A percentile compares a stretch with the other conserved stretches of the same genome.
phyloP scores from a whole-genome alignment of 2,797 vertebrate species.

The Neostethus bicornis region DNA sequence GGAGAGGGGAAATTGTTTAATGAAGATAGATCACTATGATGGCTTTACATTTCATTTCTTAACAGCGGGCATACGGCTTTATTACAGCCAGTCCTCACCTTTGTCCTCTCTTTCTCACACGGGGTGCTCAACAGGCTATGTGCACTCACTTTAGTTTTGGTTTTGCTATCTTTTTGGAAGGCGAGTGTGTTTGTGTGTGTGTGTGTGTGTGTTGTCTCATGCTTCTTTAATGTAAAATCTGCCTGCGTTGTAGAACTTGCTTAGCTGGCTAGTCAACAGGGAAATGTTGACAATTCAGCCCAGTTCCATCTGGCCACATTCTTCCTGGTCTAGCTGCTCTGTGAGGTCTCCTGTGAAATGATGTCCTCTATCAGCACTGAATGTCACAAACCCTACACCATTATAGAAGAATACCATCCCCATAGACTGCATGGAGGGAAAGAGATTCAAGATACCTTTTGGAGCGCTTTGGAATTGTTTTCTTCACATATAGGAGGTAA shows the following conservation, averaged over 20 bases:
- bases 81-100: slow-evolving; percentile 83
- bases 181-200: slow-evolving; percentile 10
- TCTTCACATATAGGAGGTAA: slow-evolving; percentile 10
- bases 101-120: slow-evolving; percentile 70
- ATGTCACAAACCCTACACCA: slow-evolving; percentile 77
- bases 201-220: slow-evolving; percentile 40
- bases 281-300: slow-evolving; percentile 79
- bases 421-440: slow-evolving; percentile 54
- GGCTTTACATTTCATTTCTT: slow-evolving; percentile 86
- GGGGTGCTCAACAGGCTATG: slow-evolving; percentile 64
- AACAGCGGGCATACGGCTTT: slow-evolving; percentile 85
- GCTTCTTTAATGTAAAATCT: slow-evolving; percentile 73
- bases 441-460: slow-evolving; percentile 45
- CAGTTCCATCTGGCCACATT: slow-evolving; percentile 75
- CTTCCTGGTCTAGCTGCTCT: slow-evolving; percentile 75
- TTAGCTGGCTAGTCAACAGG: slow-evolving; percentile 73
- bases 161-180: slow-evolving; percentile 45
- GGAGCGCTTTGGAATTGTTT: slow-evolving; percentile 26
- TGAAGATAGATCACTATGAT: slow-evolving; percentile 84
- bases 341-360: slow-evolving; percentile 84
- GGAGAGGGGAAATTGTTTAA: slow-evolving; percentile 81
- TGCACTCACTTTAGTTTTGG: slow-evolving; percentile 64
- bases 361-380: slow-evolving; percentile 84
- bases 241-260: slow-evolving; percentile 73
- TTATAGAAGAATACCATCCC: slow-evolving; percentile 72